These are phyloP conservation scores for Chiridota heheva DNA, from an alignment of 35 echinoderm and acorn worm species.

Conservation along the genomic window DNA sequence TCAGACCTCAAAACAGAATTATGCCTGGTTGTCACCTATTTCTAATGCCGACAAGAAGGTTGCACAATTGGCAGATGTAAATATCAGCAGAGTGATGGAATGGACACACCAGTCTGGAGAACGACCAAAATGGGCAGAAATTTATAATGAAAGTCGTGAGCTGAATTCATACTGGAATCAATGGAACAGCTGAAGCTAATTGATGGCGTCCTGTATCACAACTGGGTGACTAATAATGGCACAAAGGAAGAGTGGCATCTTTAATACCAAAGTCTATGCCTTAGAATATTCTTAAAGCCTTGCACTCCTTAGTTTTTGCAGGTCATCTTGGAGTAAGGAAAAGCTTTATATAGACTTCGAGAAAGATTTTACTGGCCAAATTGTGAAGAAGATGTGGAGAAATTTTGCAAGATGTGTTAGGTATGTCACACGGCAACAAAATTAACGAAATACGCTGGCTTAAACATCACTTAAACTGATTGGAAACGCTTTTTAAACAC, in stretches of 20 bases:
- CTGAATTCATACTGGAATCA: constrained; percentile 16
- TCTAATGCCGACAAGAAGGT: background rate
- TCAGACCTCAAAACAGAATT: background rate
- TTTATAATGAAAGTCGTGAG: background rate
- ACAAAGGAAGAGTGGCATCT: constrained; percentile 11
- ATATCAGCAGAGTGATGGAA: background rate
- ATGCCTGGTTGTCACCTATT: background rate
- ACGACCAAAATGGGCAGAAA: constrained; percentile 7
- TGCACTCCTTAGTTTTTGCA: background rate
- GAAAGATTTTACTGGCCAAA: no score
- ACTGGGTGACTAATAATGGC: constrained; percentile 23
- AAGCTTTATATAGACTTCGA: background rate
- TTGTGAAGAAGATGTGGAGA: background rate
- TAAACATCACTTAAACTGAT: no score
- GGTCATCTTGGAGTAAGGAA: constrained; percentile 35
- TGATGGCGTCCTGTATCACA: background rate
- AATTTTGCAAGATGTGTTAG: background rate
- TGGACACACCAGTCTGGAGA: background rate
- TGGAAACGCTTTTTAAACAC: no score
- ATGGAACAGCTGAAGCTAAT: constrained; percentile 22
- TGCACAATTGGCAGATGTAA: background rate
- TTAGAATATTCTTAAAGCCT: constrained; percentile 1
- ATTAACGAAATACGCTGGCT: no score
- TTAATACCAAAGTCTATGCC: constrained; percentile 1
- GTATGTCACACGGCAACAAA: no score